These are phyloP conservation scores for Chloroceryle amazona DNA, from an alignment of 2,797 vertebrate genomes.

Conservation along the genomic window DNA sequence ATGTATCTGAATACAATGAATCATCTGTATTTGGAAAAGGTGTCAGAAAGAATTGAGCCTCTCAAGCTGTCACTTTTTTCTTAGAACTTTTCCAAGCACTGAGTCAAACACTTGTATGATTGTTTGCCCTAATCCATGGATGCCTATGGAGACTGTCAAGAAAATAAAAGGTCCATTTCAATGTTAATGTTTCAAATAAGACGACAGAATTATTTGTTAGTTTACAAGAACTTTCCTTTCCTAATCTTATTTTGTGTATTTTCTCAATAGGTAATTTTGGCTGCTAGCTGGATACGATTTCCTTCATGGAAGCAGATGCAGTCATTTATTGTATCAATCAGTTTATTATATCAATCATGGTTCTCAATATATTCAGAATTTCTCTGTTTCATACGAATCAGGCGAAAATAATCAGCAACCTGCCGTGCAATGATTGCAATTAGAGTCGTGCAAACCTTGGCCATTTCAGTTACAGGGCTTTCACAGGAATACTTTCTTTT, in stretches of 20 bases:
- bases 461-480: constrained; percentile 2
- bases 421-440: constrained; percentile 53
- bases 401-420: constrained; percentile 65
- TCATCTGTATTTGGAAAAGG: background rate
- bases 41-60: background rate
- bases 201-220: constrained; percentile 1
- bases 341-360: constrained; percentile 45
- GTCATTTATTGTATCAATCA: constrained; percentile 53
- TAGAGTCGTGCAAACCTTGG: constrained; percentile 59
- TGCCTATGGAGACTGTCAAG: background rate
- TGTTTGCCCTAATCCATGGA: background rate
- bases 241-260: constrained; percentile 24
- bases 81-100: background rate
- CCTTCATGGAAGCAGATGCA: constrained; percentile 16
- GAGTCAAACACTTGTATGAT: background rate
- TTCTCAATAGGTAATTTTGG: background rate
- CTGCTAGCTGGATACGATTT: background rate
- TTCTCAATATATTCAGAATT: constrained; percentile 34
- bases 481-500: constrained; percentile 32
- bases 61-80: background rate
- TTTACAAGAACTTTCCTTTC: background rate
- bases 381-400: constrained; percentile 50
- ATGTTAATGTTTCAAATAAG: constrained; percentile 3
- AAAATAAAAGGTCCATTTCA: background rate
- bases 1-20: background rate